Percentiles rank a stretch among this genome's conserved stretches.
Evolutionary conservation across 1,140 invertebrate genomes (phyloP).

Genomic region (Pseudachorutes palmiensis): DNA sequence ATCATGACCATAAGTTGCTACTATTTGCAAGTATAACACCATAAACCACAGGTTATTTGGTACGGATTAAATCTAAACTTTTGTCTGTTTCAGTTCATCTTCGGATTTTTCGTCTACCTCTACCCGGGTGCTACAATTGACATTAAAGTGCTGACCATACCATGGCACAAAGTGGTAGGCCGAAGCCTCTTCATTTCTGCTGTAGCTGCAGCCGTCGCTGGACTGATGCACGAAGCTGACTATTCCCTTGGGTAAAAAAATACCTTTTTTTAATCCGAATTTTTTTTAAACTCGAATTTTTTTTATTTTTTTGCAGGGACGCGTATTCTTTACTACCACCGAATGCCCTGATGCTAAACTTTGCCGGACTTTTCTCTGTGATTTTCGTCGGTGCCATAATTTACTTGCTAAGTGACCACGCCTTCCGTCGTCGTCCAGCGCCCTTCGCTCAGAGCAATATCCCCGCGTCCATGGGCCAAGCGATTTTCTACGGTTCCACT

Average conservation of each 20-base stretch:
- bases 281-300: not conserved
- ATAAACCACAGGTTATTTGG: not conserved
- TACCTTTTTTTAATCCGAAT: not conserved
- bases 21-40: not conserved
- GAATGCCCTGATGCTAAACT: slow-evolving; percentile 20
- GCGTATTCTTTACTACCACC: not conserved
- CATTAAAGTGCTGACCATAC: not conserved
- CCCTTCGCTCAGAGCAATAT: slow-evolving; percentile 15
- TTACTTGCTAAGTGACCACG: slow-evolving; percentile 22
- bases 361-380: slow-evolving; percentile 28
- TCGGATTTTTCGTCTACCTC: not conserved
- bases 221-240: slow-evolving; percentile 30
- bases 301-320: not conserved
- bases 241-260: slow-evolving; percentile 22
- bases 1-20: not conserved
- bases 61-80: not conserved
- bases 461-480: not conserved
- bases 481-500: not conserved
- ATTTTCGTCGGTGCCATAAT: slow-evolving; percentile 21
- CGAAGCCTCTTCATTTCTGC: slow-evolving; percentile 26
- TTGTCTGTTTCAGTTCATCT: not conserved
- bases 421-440: slow-evolving; percentile 26
- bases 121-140: not conserved
- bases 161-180: slow-evolving; percentile 28
- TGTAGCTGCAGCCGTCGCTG: slow-evolving; percentile 21